Percentiles rank a stretch among this genome's conserved stretches.
Evolutionary conservation across 2,888 invertebrate genomes (phyloP).

Genomic region (Merodon equestris): DNA sequence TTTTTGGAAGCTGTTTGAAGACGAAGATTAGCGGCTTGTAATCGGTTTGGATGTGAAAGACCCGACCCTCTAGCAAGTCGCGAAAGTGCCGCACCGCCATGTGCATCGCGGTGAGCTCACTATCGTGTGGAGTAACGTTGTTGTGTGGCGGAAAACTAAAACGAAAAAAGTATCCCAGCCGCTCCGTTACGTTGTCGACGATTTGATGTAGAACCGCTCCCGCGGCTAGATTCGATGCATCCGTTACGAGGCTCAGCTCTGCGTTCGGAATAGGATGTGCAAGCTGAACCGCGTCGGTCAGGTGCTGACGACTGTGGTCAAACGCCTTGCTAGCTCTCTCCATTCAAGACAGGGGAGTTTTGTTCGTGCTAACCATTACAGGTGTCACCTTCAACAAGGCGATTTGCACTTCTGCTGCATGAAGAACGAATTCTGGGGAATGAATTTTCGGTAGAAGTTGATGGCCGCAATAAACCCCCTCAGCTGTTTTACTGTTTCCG

Average conservation of each 20-base stretch:
- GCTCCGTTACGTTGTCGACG: conserved; percentile 16
- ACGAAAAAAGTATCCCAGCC: conserved; percentile 9
- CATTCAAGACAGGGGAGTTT: conserved; percentile 15
- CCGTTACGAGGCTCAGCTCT: conserved; percentile 24
- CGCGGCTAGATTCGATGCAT: conserved; percentile 32
- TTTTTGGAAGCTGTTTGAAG: too few relatives aligned
- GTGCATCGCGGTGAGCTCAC: conserved; percentile 19
- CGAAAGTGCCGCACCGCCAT: conserved; percentile 19
- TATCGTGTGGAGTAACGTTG: conserved; percentile 21
- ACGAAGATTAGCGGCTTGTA: too few relatives aligned
- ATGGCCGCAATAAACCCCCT: conserved; percentile 33
- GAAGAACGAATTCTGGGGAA: conserved; percentile 24
- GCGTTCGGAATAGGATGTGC: conserved; percentile 18
- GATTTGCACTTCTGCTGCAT: conserved; percentile 19
- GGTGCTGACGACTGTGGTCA: conserved; percentile 2
- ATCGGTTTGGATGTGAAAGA: conserved; percentile 17
- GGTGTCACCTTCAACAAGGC: conserved; percentile 11
- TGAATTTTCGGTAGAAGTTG: conserved; percentile 33
- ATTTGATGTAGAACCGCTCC: conserved; percentile 21
- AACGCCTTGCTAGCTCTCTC: conserved; percentile 10
- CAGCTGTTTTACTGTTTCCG: conserved; percentile 18
- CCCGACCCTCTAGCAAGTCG: conserved; percentile 15
- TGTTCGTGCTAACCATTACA: conserved; percentile 18
- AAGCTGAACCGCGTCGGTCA: conserved; percentile 14
- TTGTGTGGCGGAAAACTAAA: conserved; percentile 28